These are phyloP conservation scores for Valencia hispanica DNA, from an alignment of 2,797 vertebrate species.

Conservation along the genomic window DNA sequence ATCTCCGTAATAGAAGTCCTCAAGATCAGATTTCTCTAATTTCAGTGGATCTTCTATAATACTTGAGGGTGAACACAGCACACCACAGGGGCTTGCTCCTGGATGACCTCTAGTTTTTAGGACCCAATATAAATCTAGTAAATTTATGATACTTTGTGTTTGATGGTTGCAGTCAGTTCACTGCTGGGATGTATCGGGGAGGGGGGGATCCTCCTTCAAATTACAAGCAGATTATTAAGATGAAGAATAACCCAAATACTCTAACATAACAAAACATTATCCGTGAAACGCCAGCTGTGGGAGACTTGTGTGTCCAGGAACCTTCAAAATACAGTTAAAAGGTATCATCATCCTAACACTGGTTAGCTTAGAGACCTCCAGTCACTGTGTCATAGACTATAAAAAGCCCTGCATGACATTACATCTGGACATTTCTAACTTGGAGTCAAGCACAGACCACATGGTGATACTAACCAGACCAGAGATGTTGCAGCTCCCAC, in stretches of 20 bases:
- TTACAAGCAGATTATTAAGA: not conserved
- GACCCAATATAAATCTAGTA: constrained; percentile 18
- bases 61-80: constrained; percentile 48
- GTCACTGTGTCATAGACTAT: constrained; percentile 4
- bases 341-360: not conserved
- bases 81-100: constrained; percentile 16
- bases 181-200: not conserved
- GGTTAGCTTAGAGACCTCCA: not conserved
- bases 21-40: too few species aligned
- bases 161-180: constrained; percentile 18
- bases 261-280: not conserved
- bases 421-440: constrained; percentile 11
- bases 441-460: constrained; percentile 25
- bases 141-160: constrained; percentile 17
- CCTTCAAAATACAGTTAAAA: not conserved
- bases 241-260: constrained; percentile 7
- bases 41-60: too few species aligned
- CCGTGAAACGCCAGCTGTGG: not conserved
- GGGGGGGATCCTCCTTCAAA: not conserved
- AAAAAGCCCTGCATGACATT: not conserved
- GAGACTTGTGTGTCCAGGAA: not conserved
- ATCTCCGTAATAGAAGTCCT: too few species aligned
- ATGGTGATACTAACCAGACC: constrained; percentile 65
- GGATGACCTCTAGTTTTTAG: constrained; percentile 43
- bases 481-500: constrained; percentile 56